Conservation (phyloP, 2,113 vertebrate species). For the Alectura lathami region DNA sequence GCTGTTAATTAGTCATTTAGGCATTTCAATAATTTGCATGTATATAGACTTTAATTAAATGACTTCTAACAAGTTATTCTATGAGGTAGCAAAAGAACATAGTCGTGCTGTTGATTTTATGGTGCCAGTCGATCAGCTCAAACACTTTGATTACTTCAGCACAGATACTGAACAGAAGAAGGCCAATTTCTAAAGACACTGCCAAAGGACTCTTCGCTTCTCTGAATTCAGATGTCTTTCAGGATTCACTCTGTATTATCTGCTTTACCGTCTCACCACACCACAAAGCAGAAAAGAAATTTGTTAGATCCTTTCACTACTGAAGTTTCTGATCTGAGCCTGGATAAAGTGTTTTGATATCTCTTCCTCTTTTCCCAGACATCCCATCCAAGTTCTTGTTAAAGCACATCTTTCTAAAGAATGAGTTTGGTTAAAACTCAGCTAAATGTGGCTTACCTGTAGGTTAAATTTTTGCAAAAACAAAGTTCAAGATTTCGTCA, state of each 20-base stretch:
- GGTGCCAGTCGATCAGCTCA: background rate
- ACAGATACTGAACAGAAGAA: background rate
- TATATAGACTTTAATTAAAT: constrained; percentile 21
- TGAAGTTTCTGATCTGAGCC: background rate
- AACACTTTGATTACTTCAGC: background rate
- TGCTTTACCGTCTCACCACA: background rate
- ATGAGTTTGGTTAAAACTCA: background rate
- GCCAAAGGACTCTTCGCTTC: background rate
- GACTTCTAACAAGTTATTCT: background rate
- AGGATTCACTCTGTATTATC: background rate
- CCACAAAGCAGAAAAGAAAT: background rate
- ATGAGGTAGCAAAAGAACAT: background rate
- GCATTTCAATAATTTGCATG: background rate
- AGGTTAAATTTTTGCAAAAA: background rate
- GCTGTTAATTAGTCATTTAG: background rate
- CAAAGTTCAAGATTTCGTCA: background rate
- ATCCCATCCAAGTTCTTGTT: background rate
- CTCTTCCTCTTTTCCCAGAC: background rate
- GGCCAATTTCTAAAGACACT: background rate
- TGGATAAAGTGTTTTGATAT: background rate
- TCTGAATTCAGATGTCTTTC: background rate
- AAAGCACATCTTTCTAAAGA: background rate
- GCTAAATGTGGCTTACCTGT: background rate
- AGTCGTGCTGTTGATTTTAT: background rate
- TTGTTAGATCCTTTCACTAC: background rate